phyloP scores from a whole-genome alignment of 1,140 invertebrate species.

The Samia ricini region DNA sequence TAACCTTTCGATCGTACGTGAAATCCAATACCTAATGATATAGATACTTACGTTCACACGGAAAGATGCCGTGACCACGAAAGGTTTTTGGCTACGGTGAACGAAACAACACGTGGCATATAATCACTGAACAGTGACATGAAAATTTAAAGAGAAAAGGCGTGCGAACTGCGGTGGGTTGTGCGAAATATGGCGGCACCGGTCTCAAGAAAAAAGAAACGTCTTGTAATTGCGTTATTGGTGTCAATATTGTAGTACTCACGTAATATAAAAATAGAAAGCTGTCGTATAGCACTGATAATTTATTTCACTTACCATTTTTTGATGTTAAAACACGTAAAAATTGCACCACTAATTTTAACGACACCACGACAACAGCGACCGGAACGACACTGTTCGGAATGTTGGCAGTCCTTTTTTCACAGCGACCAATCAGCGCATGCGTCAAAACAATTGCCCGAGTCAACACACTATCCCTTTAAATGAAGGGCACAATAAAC shows the following conservation, averaged over 20 bases:
- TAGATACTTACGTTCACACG: not conserved
- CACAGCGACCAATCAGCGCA: conserved; percentile 66
- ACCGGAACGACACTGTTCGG: conserved; percentile 74
- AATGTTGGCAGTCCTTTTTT: conserved; percentile 68
- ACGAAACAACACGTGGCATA: conserved; percentile 73
- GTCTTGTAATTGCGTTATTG: conserved; percentile 43
- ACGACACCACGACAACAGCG: conserved; percentile 72
- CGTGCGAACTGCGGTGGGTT: conserved; percentile 62
- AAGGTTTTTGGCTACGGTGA: conserved; percentile 18
- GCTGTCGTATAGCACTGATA: conserved; percentile 51
- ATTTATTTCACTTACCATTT: conserved; percentile 74
- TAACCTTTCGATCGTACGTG: conserved; percentile 65
- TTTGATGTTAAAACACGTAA: conserved; percentile 75
- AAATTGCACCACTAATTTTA: conserved; percentile 74
- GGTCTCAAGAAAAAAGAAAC: conserved; percentile 43
- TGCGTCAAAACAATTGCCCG: conserved; percentile 63
- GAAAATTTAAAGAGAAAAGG: conserved; percentile 66
- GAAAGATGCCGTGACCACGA: conserved; percentile 18
- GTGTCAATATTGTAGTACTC: conserved; percentile 26
- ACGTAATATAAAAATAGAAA: conserved; percentile 40
- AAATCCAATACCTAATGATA: conserved; percentile 66
- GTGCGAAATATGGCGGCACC: conserved; percentile 74
- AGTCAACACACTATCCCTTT: conserved; percentile 53
- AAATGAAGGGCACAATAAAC: conserved; percentile 5
- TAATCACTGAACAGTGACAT: conserved; percentile 74